phyloP scores from a whole-genome alignment of 1,140 invertebrate genomes.

The Drosophila bocki region DNA sequence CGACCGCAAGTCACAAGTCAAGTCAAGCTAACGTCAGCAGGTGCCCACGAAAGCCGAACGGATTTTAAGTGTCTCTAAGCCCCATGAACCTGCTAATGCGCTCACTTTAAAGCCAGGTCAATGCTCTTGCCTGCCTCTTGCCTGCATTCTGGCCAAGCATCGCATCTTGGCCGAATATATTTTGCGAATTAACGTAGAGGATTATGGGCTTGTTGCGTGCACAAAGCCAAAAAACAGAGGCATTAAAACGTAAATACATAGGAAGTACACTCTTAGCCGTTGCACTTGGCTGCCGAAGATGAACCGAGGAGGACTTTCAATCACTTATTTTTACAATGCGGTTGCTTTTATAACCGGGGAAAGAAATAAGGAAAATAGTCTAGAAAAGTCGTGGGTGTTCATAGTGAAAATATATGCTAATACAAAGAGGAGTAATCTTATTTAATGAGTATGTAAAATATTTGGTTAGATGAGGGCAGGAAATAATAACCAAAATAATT shows the following conservation, averaged over 20 bases:
- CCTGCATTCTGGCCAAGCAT: slow-evolving; percentile 14
- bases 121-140: slow-evolving; percentile 1
- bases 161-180: not conserved
- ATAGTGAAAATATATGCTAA: slow-evolving; percentile 1
- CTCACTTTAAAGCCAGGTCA: slow-evolving; percentile 14
- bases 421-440: not conserved
- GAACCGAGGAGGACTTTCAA: slow-evolving; percentile 57
- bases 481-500: not conserved
- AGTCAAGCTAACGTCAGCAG: slow-evolving; percentile 20
- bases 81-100: slow-evolving; percentile 30
- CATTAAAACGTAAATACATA: slow-evolving; percentile 25
- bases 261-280: slow-evolving; percentile 38
- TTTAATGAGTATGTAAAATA: not conserved
- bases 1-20: slow-evolving; percentile 2
- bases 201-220: slow-evolving; percentile 39
- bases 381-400: slow-evolving; percentile 13
- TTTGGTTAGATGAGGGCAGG: not conserved
- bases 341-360: slow-evolving; percentile 35
- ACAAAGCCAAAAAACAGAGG: slow-evolving; percentile 20
- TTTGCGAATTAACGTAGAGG: slow-evolving; percentile 14
- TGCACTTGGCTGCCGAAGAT: slow-evolving; percentile 55
- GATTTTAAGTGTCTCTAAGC: slow-evolving; percentile 50
- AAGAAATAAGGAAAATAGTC: slow-evolving; percentile 13
- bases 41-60: slow-evolving; percentile 54
- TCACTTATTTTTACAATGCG: slow-evolving; percentile 22